phyloP scores from a whole-genome alignment of 2,888 invertebrate species.

The Danaus chrysippus region DNA sequence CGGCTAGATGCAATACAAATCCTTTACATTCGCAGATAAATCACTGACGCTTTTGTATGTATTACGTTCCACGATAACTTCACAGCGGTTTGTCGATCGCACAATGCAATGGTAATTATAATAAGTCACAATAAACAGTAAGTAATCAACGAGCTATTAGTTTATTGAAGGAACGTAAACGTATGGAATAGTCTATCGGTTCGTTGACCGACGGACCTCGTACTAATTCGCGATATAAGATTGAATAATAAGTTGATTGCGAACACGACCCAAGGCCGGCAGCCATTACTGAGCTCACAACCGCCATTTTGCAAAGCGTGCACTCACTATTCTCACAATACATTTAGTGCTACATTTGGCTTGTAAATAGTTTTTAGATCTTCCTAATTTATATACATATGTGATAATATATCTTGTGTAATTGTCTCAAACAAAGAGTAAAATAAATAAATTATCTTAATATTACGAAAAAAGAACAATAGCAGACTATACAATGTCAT shows the following conservation, averaged over 20 bases:
- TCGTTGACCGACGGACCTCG: conserved; percentile 72
- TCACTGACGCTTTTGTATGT: conserved; percentile 1
- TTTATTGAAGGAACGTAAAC: conserved; percentile 27
- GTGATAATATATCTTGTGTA: not conserved
- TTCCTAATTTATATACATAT: conserved; percentile 6
- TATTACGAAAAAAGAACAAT: too few relatives aligned
- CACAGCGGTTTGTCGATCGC: not conserved
- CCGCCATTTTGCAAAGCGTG: conserved; percentile 63
- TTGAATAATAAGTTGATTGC: conserved; percentile 79
- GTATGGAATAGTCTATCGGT: conserved; percentile 55
- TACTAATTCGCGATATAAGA: conserved; percentile 78
- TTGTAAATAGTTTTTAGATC: conserved; percentile 7
- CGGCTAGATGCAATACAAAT: not conserved
- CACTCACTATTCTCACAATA: conserved; percentile 46
- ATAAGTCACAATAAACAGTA: conserved; percentile 14
- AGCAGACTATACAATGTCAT: too few relatives aligned
- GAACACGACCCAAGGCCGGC: conserved; percentile 70
- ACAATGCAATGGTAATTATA: conserved; percentile 9
- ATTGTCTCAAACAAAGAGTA: too few relatives aligned
- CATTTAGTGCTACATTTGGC: conserved; percentile 19
- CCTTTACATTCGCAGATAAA: not conserved
- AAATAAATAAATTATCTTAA: too few relatives aligned
- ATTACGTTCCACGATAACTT: not conserved
- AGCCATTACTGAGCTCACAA: conserved; percentile 61
- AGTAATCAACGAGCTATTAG: conserved; percentile 22